Evolutionary conservation across 2,888 invertebrate genomes (phyloP), one percentile per base, ranked within the genome.

Genomic region (Parnassius apollo): DNA sequence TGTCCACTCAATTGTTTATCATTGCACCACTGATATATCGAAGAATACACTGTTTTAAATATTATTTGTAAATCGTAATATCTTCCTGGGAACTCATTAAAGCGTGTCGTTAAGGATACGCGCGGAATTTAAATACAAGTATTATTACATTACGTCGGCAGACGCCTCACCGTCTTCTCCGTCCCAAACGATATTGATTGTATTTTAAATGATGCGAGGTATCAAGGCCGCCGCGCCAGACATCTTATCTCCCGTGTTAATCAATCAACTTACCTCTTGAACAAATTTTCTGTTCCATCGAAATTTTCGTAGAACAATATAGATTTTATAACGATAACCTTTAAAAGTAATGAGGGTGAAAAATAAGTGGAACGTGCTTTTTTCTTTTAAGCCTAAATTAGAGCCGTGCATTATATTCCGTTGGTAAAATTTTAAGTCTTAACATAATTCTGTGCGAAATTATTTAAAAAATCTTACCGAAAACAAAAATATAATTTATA

Each of bases 261-360:
- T 68, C 69, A 71, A 70, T 69, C 69, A 70, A 71, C 67, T 71
- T 71, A 70, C 64, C 66, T 68, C 61, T 65, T 65, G 61, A 68
- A 69, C 68, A 67, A 68, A 68, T 69, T 52, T 35, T 49, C 13
- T 49, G 13, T 49, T 49, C 18, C 48, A 45, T 63, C 25, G 42
- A 49, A 49, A 49, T 49, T 49, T 49, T 49, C 49, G 49, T 18
- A 18, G 13, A 13, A 52, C 11, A n/a, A 50, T 48, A 46, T 57
- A 49, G 49, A 49, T 49, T n/a, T 45, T 9, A 35, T 7, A 13
- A 49, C n/a, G 49, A 49, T 13, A 13, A 49, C 49, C 4, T 49
- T 13, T 49, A 49, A 35, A 35, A 7, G 13, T 13, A 49, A 13
- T 9, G 46, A 49, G 9, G 13, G 13, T 13, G 18, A 13, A 13